phyloP scores from a whole-genome alignment of 2,888 invertebrate species.

The Abscondita cerata region DNA sequence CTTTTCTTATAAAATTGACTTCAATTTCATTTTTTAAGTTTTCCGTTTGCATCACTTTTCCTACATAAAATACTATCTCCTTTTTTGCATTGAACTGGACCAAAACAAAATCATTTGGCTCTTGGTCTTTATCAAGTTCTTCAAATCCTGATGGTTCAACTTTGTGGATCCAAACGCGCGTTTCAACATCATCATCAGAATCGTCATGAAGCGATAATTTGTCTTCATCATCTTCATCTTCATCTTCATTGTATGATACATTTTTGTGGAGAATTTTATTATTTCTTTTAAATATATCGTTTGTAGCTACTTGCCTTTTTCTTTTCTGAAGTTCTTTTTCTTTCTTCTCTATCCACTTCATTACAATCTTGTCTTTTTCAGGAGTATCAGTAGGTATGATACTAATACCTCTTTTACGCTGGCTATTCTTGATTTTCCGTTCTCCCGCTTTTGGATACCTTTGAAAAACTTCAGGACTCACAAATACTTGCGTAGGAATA shows the following conservation, averaged over 20 bases:
- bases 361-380: not conserved
- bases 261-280: not conserved
- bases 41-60: too few species aligned
- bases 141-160: not conserved
- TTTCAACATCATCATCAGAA: not conserved
- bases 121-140: not conserved
- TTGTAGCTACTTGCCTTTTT: not conserved
- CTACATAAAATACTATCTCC: too few species aligned
- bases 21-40: not conserved
- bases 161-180: not conserved
- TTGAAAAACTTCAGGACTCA: not conserved
- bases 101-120: not conserved
- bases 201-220: not conserved
- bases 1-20: not conserved
- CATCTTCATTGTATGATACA: not conserved
- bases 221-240: not conserved
- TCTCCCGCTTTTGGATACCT: not conserved
- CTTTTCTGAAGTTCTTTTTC: not conserved
- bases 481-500: not conserved
- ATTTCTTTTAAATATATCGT: not conserved
- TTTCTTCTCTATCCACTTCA: not conserved
- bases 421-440: not conserved
- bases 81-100: not conserved
- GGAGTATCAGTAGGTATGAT: not conserved
- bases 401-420: not conserved